A percentile compares a stretch with the other conserved stretches of the same genome.
phyloP scores from a whole-genome alignment of 92 coral and sea anemone species.

The Zoanthus solanderi region DNA sequence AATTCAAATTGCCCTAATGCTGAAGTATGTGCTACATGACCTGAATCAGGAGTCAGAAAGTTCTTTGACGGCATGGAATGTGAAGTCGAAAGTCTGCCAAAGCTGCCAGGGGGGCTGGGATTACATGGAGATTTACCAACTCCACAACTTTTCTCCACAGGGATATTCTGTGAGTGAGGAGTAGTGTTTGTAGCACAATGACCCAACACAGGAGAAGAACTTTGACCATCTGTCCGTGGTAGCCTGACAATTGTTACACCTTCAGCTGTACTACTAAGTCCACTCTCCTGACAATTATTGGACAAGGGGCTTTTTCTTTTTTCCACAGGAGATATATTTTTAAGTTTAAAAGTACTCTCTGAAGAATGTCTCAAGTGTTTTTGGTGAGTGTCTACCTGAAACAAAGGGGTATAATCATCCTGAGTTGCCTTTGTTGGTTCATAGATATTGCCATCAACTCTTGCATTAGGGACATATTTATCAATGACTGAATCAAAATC shows the following conservation, averaged over 20 bases:
- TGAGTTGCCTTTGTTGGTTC: neutral
- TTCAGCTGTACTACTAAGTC: neutral
- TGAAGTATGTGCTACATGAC: neutral
- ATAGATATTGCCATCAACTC: neutral
- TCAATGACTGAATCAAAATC: conserved; percentile 37
- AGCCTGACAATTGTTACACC: neutral
- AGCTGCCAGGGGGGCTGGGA: conserved; percentile 5
- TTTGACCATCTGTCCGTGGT: neutral
- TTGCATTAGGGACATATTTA: conserved; percentile 22
- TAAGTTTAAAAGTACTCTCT: neutral
- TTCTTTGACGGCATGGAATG: neutral
- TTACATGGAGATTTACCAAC: neutral
- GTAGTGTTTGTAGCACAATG: neutral
- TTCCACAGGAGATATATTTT: neutral
- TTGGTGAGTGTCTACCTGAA: neutral
- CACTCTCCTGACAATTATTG: neutral
- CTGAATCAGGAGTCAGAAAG: neutral
- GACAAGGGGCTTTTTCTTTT: neutral
- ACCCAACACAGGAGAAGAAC: neutral
- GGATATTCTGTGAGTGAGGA: neutral
- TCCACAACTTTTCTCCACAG: conserved; percentile 1
- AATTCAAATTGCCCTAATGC: neutral
- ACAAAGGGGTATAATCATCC: neutral
- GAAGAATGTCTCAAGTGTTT: neutral
- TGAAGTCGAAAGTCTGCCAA: neutral